Evolutionary conservation across 2,113 vertebrate genomes (phyloP).

Genomic region (Corythaeola cristata): DNA sequence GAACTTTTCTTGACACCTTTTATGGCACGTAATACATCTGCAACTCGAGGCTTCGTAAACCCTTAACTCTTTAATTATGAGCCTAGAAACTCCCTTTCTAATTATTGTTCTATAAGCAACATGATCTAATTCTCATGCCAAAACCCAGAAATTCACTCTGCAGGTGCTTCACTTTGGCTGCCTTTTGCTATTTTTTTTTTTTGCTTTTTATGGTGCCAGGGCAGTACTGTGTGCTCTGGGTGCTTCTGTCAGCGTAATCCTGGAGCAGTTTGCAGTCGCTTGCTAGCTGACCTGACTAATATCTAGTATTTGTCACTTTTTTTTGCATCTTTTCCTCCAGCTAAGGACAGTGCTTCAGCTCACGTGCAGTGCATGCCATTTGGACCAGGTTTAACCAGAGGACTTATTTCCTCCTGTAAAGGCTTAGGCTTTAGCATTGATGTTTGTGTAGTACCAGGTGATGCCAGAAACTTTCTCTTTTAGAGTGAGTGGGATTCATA

Average conservation of each 20-base stretch:
- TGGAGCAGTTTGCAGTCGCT: background rate
- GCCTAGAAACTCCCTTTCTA: conserved; percentile 39
- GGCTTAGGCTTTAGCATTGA: background rate
- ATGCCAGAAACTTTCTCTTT: background rate
- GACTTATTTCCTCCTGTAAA: background rate
- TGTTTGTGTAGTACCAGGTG: background rate
- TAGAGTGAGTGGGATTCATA: background rate
- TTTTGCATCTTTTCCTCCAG: background rate
- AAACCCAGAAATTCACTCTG: conserved; percentile 19
- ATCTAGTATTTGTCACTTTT: background rate
- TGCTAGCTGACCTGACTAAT: background rate
- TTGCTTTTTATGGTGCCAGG: background rate
- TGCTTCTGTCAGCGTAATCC: background rate
- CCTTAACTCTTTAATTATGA: conserved; percentile 71
- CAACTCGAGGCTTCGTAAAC: conserved; percentile 39
- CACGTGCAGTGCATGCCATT: fast-evolving
- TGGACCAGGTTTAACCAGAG: background rate
- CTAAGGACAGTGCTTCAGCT: background rate
- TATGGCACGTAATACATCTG: conserved; percentile 70
- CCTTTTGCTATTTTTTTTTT: background rate
- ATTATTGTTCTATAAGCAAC: conserved; percentile 45
- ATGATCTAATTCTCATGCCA: conserved; percentile 29
- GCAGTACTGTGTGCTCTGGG: background rate
- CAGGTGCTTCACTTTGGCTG: conserved; percentile 25
- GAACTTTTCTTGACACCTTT: conserved; percentile 84